phyloP scores from a whole-genome alignment of 2,797 vertebrate genomes.

The Telmatherina bonti region DNA sequence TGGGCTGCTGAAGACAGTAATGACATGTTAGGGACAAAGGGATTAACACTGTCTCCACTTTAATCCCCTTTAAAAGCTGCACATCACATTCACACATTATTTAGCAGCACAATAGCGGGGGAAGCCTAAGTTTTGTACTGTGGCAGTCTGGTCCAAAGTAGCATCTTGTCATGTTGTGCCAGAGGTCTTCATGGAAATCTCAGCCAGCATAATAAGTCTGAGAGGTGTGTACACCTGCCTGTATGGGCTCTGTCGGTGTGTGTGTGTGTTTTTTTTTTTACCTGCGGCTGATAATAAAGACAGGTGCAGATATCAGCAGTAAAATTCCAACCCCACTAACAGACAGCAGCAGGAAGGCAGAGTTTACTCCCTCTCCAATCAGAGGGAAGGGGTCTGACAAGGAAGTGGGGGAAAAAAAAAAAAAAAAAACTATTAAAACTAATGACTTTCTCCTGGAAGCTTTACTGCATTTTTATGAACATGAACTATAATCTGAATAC shows the following conservation, averaged over 20 bases:
- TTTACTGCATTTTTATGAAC: not conserved
- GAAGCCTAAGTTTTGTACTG: constrained; percentile 30
- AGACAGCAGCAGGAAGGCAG: constrained; percentile 94
- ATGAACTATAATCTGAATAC: constrained; percentile 68
- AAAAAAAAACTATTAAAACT: constrained; percentile 20
- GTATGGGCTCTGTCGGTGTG: constrained; percentile 27
- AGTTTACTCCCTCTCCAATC: constrained; percentile 96
- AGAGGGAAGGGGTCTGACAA: constrained; percentile 93
- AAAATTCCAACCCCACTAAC: constrained; percentile 94
- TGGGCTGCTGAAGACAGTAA: constrained; percentile 70
- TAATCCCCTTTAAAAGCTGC: constrained; percentile 77
- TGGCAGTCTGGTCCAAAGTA: constrained; percentile 37
- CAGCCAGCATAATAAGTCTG: constrained; percentile 11
- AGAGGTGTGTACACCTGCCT: constrained; percentile 27
- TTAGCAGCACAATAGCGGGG: constrained; percentile 50
- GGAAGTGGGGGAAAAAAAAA: constrained; percentile 10
- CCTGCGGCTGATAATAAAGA: constrained; percentile 98
- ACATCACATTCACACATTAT: constrained; percentile 73
- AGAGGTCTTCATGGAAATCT: constrained; percentile 10
- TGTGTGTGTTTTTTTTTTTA: constrained; percentile 75
- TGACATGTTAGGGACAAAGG: constrained; percentile 82
- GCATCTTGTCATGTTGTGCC: constrained; percentile 26
- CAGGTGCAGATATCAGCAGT: constrained; percentile 94
- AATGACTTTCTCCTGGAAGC: constrained; percentile 4
- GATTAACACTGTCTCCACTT: constrained; percentile 82